phyloP scores from a whole-genome alignment of 2,888 invertebrate genomes.

The Drosophila flavopinicola region DNA sequence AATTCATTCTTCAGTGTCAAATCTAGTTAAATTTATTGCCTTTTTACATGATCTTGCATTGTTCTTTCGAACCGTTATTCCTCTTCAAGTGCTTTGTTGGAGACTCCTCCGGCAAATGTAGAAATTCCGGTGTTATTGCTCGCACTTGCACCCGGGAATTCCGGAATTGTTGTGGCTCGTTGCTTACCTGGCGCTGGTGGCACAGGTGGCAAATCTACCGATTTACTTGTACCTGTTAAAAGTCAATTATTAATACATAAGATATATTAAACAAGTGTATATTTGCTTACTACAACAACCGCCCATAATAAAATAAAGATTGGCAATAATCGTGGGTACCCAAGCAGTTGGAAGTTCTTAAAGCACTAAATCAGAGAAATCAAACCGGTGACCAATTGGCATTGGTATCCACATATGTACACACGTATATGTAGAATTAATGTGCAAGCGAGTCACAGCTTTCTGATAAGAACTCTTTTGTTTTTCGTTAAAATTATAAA shows the following conservation, averaged over 20 bases:
- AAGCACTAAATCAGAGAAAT: constrained; percentile 68
- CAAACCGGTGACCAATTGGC: constrained; percentile 73
- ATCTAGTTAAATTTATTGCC: constrained; percentile 5
- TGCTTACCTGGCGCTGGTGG: constrained; percentile 64
- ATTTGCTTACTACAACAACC: constrained; percentile 68
- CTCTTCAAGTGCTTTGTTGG: constrained; percentile 60
- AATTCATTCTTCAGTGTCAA: not conserved
- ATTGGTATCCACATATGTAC: constrained; percentile 34
- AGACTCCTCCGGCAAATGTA: constrained; percentile 31
- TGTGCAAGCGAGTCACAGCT: constrained; percentile 64
- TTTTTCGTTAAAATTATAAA: constrained; percentile 71
- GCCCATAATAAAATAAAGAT: constrained; percentile 57
- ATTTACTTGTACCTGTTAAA: constrained; percentile 68
- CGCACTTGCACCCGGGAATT: constrained; percentile 49
- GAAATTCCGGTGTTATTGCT: constrained; percentile 37
- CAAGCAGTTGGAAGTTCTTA: constrained; percentile 48
- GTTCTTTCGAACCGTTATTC: constrained; percentile 39
- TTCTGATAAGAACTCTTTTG: constrained; percentile 62
- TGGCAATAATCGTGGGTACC: constrained; percentile 11
- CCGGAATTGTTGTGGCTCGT: constrained; percentile 51
- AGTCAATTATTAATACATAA: constrained; percentile 13
- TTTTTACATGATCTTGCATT: not conserved
- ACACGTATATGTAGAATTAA: constrained; percentile 34
- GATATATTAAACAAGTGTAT: not conserved
- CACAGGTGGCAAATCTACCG: constrained; percentile 71